These are phyloP conservation scores for Trachythela sp. DNA, from an alignment of 64 coral and sea anemone genomes.

Conservation along the genomic window DNA sequence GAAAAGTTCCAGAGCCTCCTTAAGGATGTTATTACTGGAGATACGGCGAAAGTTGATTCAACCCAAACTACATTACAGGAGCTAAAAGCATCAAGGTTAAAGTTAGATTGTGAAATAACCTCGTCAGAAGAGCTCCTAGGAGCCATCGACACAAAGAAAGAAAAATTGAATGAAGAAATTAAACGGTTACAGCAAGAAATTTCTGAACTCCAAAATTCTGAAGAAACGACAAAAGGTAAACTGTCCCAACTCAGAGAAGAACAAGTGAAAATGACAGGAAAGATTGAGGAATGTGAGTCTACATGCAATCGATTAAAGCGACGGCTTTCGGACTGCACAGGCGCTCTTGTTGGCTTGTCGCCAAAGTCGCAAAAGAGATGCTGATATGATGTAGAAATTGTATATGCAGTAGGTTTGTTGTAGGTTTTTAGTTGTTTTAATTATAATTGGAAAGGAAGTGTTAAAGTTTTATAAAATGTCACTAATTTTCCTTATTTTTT, in stretches of 20 bases:
- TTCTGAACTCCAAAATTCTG: not conserved
- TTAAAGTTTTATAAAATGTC: too few species aligned
- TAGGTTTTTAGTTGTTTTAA: too few species aligned
- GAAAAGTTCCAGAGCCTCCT: constrained; percentile 8
- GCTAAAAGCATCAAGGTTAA: not conserved
- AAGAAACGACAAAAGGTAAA: not conserved
- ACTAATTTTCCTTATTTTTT: too few species aligned
- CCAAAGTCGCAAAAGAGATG: not conserved
- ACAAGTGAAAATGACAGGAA: not conserved
- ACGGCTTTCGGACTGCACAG: not conserved
- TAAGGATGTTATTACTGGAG: not conserved
- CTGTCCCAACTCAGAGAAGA: not conserved
- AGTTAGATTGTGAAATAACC: not conserved
- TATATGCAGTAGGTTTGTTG: not conserved
- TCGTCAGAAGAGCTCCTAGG: not conserved
- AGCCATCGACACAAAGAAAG: not conserved
- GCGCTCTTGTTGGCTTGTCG: not conserved
- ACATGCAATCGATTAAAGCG: not conserved
- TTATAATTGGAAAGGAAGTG: too few species aligned
- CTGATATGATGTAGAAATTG: not conserved
- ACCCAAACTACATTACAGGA: not conserved
- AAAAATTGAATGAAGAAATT: not conserved
- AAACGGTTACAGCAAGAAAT: not conserved
- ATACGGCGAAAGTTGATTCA: not conserved
- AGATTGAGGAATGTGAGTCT: constrained; percentile 10